Conservation (phyloP, 2,113 vertebrate genomes). For the Thamnophis sirtalis region DNA sequence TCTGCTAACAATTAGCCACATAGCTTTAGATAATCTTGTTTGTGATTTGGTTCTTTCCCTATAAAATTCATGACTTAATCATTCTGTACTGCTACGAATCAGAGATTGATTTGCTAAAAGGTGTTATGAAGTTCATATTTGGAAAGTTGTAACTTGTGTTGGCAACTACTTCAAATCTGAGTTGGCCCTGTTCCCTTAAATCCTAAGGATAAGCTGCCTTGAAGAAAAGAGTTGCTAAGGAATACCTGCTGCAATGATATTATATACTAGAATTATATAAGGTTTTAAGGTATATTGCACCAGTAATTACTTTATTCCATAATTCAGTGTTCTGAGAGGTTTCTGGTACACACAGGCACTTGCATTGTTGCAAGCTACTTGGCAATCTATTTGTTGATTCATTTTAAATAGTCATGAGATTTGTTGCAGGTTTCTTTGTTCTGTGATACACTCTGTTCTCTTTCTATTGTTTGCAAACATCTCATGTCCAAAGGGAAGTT, state of each 20-base stretch:
- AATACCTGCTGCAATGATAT: not conserved
- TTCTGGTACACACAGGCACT: not conserved
- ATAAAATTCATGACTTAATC: not conserved
- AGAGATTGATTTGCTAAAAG: not conserved
- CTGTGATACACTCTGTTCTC: not conserved
- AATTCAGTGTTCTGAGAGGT: not conserved
- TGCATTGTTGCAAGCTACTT: not conserved
- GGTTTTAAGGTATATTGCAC: not conserved
- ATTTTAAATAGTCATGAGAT: not conserved
- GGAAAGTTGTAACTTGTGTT: not conserved
- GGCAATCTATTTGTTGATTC: not conserved
- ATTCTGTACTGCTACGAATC: not conserved
- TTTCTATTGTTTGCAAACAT: not conserved
- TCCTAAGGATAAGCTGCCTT: not conserved
- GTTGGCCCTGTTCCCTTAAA: not conserved
- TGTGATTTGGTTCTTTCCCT: not conserved
- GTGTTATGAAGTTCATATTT: not conserved
- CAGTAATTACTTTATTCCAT: not conserved
- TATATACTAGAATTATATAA: not conserved
- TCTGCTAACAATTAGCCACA: not conserved
- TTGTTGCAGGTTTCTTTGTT: constrained; percentile 6
- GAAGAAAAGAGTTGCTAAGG: not conserved
- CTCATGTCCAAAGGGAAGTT: not conserved
- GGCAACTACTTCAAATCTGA: not conserved
- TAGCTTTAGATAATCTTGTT: not conserved